These are phyloP conservation scores for Caenorhabditis auriculariae DNA, from an alignment of 2,888 invertebrate genomes.

Conservation along the genomic window DNA sequence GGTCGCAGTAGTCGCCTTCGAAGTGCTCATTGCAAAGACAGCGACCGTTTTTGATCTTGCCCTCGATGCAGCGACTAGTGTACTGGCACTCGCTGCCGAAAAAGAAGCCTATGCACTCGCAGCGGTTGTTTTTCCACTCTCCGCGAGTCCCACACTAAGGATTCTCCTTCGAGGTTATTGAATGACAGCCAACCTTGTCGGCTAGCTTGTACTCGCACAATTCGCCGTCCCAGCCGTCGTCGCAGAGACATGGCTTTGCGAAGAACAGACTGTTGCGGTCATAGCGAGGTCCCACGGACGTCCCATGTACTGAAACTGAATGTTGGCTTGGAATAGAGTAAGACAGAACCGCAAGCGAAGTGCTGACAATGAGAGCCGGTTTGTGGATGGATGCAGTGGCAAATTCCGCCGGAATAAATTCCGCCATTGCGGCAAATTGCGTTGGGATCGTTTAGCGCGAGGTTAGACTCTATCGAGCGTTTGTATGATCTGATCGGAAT, in stretches of 20 bases:
- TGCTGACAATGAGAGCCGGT: constrained; percentile 47
- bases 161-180: neutral
- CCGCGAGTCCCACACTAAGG: constrained; percentile 53
- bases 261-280: constrained; percentile 51
- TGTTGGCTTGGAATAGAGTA: too few species aligned
- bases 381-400: constrained; percentile 51
- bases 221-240: constrained; percentile 51
- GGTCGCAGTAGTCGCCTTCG: constrained; percentile 58
- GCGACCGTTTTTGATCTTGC: constrained; percentile 44
- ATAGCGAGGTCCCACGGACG: constrained; percentile 50
- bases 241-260: constrained; percentile 49
- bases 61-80: constrained; percentile 51
- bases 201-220: constrained; percentile 51
- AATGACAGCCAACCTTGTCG: constrained; percentile 37
- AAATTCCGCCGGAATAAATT: constrained; percentile 35
- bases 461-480: too few species aligned
- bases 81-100: constrained; percentile 60
- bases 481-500: too few species aligned
- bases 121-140: constrained; percentile 49
- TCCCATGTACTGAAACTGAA: constrained; percentile 45
- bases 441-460: constrained; percentile 32
- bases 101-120: constrained; percentile 53
- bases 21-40: constrained; percentile 53
- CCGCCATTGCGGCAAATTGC: constrained; percentile 41
- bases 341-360: constrained; percentile 51